Evolutionary conservation across 2,113 vertebrate genomes (phyloP).

Genomic region (Micronycteris hirsuta): DNA sequence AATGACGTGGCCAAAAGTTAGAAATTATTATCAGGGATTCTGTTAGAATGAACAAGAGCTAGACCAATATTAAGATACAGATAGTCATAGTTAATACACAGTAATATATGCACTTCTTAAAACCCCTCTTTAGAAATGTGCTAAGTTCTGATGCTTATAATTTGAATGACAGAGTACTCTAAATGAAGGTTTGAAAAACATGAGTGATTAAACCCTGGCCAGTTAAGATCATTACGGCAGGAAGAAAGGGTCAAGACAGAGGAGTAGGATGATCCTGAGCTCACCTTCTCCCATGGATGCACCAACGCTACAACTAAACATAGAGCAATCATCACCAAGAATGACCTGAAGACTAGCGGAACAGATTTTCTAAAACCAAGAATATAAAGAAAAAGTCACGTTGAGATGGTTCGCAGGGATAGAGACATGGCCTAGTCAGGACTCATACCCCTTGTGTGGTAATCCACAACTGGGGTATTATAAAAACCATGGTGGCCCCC

Average conservation of each 20-base stretch:
- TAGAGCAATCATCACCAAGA: background rate
- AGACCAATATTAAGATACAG: background rate
- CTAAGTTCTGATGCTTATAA: background rate
- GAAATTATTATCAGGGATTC: background rate
- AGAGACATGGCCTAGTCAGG: background rate
- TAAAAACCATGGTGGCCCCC: background rate
- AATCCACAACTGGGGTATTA: background rate
- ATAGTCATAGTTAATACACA: background rate
- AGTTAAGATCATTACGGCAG: background rate
- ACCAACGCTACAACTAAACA: background rate
- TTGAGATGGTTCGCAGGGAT: background rate
- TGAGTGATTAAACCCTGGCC: background rate
- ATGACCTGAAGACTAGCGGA: background rate
- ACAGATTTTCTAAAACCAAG: background rate
- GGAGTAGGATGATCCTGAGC: background rate
- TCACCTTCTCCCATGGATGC: background rate
- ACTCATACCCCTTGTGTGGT: background rate
- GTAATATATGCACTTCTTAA: background rate
- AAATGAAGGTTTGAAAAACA: background rate
- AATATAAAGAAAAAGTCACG: background rate
- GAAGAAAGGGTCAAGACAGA: background rate
- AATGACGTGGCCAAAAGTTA: background rate
- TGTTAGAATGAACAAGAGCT: background rate
- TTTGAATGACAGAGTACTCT: background rate
- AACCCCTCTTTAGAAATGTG: background rate